phyloP scores from a whole-genome alignment of 2,797 vertebrate species.

The Catharus ustulatus region DNA sequence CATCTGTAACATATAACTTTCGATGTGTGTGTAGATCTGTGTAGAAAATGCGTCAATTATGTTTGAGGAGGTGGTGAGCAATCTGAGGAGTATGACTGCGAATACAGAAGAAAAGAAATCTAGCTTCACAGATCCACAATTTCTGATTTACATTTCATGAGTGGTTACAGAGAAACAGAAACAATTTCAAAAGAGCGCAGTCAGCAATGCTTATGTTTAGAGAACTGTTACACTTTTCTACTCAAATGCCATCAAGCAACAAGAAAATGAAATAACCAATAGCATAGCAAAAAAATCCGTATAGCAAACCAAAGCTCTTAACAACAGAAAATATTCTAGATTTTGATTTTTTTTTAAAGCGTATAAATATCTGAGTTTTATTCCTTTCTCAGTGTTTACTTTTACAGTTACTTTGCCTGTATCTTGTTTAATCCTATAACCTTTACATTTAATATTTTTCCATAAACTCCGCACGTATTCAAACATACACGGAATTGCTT shows the following conservation, averaged over 20 bases:
- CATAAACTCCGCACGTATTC: not conserved
- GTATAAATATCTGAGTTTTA: not conserved
- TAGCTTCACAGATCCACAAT: not conserved
- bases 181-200: not conserved
- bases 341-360: not conserved
- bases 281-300: not conserved
- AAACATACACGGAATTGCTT: not conserved
- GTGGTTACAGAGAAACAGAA: not conserved
- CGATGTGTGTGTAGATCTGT: not conserved
- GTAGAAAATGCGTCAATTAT: not conserved
- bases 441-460: not conserved
- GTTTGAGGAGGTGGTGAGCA: not conserved
- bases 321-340: not conserved
- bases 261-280: not conserved
- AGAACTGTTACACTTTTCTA: not conserved
- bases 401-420: not conserved
- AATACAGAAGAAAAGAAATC: not conserved
- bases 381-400: not conserved
- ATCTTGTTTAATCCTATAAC: not conserved
- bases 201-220: not conserved
- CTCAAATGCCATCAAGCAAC: not conserved
- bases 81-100: not conserved
- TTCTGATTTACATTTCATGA: not conserved
- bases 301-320: not conserved
- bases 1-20: not conserved